Conservation (phyloP, 2,113 vertebrate species). For the Phainopepla nitens region DNA sequence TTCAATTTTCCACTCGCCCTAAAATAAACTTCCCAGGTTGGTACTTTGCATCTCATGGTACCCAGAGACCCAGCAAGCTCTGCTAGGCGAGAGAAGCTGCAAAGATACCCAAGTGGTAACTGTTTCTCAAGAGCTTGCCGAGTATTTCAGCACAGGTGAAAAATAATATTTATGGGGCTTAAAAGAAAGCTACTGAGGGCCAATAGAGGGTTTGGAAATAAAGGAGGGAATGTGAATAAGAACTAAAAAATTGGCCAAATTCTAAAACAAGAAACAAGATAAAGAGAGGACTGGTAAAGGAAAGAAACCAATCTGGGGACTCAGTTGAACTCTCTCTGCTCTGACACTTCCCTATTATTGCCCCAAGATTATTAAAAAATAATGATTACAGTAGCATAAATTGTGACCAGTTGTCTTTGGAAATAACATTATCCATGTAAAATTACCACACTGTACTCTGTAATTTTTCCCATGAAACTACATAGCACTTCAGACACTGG, state of each 20-base stretch:
- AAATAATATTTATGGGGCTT: not conserved
- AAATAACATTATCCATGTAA: not conserved
- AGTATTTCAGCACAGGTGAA: not conserved
- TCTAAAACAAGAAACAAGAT: not conserved
- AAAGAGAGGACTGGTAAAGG: not conserved
- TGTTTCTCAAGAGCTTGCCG: not conserved
- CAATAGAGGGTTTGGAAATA: not conserved
- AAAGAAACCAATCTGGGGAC: not conserved
- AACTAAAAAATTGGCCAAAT: not conserved
- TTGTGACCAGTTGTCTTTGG: not conserved
- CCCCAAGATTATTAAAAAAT: not conserved
- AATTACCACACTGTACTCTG: not conserved
- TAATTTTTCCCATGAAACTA: not conserved
- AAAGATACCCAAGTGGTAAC: not conserved
- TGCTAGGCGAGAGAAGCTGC: not conserved
- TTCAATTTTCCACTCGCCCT: not conserved
- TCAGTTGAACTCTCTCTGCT: not conserved
- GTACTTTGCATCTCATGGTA: not conserved
- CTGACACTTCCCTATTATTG: not conserved
- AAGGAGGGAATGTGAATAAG: not conserved
- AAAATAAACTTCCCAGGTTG: not conserved
- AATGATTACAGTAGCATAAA: not conserved
- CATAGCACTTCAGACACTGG: not conserved
- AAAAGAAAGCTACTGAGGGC: not conserved
- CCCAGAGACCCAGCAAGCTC: not conserved